A percentile compares a stretch with the other conserved stretches of the same genome.
phyloP scores from a whole-genome alignment of 2,113 vertebrate genomes.

The Triplophysa rosa region DNA sequence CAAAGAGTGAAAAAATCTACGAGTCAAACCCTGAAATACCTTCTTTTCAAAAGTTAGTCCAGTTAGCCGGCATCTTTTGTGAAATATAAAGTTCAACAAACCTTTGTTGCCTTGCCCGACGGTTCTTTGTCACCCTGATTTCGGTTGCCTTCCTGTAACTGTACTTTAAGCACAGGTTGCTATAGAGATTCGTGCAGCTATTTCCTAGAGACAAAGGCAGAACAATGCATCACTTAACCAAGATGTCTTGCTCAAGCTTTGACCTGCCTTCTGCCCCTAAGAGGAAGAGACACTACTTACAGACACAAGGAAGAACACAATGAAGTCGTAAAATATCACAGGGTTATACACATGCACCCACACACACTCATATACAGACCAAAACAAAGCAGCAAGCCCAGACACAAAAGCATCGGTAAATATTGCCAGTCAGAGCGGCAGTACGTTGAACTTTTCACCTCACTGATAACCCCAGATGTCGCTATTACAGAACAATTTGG shows the following conservation, averaged over 20 bases:
- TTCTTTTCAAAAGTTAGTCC: neutral
- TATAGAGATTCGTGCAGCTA: constrained; percentile 60
- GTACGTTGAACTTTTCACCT: constrained; percentile 73
- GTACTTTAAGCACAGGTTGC: constrained; percentile 60
- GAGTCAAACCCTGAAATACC: neutral
- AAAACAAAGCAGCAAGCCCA: constrained; percentile 57
- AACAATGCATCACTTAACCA: constrained; percentile 71
- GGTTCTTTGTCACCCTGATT: constrained; percentile 21
- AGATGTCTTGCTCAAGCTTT: constrained; percentile 70
- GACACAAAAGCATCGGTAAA: constrained; percentile 59
- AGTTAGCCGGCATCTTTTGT: neutral
- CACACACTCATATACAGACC: constrained; percentile 57
- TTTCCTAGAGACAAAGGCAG: constrained; percentile 62
- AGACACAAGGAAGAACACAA: constrained; percentile 61
- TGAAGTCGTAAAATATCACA: constrained; percentile 66
- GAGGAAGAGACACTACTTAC: constrained; percentile 40
- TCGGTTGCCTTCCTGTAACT: constrained; percentile 57
- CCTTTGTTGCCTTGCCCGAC: constrained; percentile 4
- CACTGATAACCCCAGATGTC: constrained; percentile 54
- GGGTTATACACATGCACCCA: constrained; percentile 67
- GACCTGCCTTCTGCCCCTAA: constrained; percentile 70
- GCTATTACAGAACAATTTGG: constrained; percentile 65
- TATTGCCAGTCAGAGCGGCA: constrained; percentile 64
- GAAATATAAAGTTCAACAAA: neutral
- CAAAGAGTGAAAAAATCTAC: neutral